phyloP scores from a whole-genome alignment of 1,140 invertebrate genomes.

The Apis laboriosa region DNA sequence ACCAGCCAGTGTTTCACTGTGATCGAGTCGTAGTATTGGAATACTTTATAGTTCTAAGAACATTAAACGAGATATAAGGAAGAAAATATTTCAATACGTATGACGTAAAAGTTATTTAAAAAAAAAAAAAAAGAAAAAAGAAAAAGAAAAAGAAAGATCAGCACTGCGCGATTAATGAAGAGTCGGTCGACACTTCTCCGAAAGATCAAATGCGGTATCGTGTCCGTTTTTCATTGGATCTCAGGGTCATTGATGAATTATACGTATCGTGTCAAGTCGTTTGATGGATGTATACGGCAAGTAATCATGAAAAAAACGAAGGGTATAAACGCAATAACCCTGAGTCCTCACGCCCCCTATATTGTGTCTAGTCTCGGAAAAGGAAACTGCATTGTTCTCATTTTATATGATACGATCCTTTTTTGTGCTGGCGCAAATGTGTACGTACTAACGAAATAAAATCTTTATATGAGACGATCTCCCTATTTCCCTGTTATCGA shows the following conservation, averaged over 20 bases:
- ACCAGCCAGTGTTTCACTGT: neutral
- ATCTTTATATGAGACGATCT: constrained; percentile 63
- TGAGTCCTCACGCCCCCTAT: constrained; percentile 15
- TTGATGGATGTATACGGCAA: constrained; percentile 22
- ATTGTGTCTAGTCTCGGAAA: constrained; percentile 68
- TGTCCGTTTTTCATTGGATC: constrained; percentile 33
- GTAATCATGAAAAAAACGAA: neutral
- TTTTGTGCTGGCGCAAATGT: constrained; percentile 76
- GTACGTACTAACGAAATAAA: constrained; percentile 74
- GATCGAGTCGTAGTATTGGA: neutral
- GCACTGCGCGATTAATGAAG: constrained; percentile 3
- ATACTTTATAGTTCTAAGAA: neutral
- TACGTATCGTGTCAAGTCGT: neutral
- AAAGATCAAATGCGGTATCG: constrained; percentile 4
- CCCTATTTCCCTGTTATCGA: constrained; percentile 1
- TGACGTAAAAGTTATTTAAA: too few species aligned
- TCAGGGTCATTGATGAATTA: neutral
- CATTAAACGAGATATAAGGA: too few species aligned
- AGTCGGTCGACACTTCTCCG: constrained; percentile 27
- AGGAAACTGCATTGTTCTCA: constrained; percentile 54
- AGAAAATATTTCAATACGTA: too few species aligned
- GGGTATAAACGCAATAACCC: constrained; percentile 1
- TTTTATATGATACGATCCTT: constrained; percentile 64
- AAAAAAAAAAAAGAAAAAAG: neutral
- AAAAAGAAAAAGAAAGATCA: neutral